A percentile compares a stretch with the other conserved stretches of the same genome.
Evolutionary conservation across 2,113 vertebrate genomes (phyloP).

Genomic region (Brachionichthys hirsutus): DNA sequence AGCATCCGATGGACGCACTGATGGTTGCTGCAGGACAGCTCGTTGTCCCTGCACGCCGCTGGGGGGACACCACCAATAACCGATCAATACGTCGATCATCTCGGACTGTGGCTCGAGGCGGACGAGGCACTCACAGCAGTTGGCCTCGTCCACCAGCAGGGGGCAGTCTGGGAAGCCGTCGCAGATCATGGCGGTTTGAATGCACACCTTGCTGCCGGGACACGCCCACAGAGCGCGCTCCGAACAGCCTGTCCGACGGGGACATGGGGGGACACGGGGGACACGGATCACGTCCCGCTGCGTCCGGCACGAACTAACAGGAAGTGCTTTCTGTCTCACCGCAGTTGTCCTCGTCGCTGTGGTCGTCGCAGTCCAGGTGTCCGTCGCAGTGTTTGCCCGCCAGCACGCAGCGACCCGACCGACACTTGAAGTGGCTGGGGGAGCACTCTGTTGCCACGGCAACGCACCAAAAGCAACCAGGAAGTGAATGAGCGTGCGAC

Average conservation of each 20-base stretch:
- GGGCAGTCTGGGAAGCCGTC: constrained; percentile 96
- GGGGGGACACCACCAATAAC: constrained; percentile 11
- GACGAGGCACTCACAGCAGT: constrained; percentile 85
- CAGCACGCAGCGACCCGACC: constrained; percentile 88
- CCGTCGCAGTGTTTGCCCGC: constrained; percentile 90
- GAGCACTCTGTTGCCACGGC: constrained; percentile 86
- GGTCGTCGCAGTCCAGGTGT: constrained; percentile 92
- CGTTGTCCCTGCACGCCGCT: constrained; percentile 86
- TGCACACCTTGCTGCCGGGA: constrained; percentile 84
- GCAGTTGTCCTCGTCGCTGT: constrained; percentile 93
- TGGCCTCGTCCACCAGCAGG: constrained; percentile 87
- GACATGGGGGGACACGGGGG: too few relatives aligned
- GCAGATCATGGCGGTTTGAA: constrained; percentile 87
- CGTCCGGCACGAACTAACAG: too few relatives aligned
- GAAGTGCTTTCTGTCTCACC: constrained; percentile 75
- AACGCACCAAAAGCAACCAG: constrained; percentile 11
- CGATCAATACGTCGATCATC: background rate
- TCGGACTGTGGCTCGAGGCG: too few relatives aligned
- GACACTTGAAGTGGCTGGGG: constrained; percentile 94
- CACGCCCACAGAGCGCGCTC: constrained; percentile 95
- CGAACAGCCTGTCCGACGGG: constrained; percentile 79
- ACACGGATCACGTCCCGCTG: too few relatives aligned
- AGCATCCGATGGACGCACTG: constrained; percentile 84
- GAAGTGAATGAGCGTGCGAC: background rate
- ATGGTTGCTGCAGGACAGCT: constrained; percentile 88